Percentiles rank a stretch among this genome's conserved stretches.
phyloP scores from a whole-genome alignment of 2,888 invertebrate genomes.

The Drosophila aldrichi region DNA sequence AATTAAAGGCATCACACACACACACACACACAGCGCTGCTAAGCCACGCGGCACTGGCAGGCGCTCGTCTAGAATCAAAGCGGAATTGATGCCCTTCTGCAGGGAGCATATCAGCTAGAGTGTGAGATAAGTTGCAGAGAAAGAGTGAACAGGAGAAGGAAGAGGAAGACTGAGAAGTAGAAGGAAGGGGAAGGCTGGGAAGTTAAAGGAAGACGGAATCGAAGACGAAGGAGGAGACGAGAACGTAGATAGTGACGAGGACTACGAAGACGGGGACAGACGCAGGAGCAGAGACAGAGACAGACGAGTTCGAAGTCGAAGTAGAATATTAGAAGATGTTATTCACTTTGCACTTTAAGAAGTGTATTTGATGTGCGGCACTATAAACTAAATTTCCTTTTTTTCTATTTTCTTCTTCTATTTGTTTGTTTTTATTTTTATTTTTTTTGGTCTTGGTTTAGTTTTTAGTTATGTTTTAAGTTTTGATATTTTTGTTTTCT shows the following conservation, averaged over 20 bases:
- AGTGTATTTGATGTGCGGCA: constrained; percentile 9
- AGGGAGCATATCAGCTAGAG: not conserved
- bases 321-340: no score
- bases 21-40: constrained; percentile 5
- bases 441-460: constrained; percentile 13
- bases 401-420: no score
- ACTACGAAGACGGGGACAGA: no score
- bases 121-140: no score
- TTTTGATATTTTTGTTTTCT: constrained; percentile 12
- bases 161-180: no score
- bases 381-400: not conserved
- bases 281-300: not conserved
- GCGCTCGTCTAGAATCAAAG: constrained; percentile 44
- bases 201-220: no score
- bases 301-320: no score
- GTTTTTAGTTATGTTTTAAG: constrained; percentile 39
- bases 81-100: constrained; percentile 15
- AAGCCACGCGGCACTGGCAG: constrained; percentile 36
- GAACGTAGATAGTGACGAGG: no score
- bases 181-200: no score
- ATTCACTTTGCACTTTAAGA: not conserved
- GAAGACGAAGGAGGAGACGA: no score
- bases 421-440: not conserved
- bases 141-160: no score
- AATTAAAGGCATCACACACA: constrained; percentile 61